Base-by-base conservation (phyloP, 2,797 vertebrate genomes). In the Gymnocypris eckloni region DNA sequence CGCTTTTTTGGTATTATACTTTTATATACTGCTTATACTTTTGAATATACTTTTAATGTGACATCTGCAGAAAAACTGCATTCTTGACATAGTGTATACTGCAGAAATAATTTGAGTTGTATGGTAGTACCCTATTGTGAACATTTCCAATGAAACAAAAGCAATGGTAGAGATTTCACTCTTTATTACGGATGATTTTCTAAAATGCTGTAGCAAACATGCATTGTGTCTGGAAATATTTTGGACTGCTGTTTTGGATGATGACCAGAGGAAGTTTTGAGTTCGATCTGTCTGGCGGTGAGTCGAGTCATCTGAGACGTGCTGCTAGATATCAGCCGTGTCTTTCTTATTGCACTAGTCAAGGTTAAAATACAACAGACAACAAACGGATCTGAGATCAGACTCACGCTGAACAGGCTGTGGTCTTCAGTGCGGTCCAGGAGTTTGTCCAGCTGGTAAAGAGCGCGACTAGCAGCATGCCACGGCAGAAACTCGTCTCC, bases 401-500 rank as follows among this genome's bases (percentile, higher is more conserved):
- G 71, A 79, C 86, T 67, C 97, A 99, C 98, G 90, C 98, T 98
- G 94, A 99, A 99, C 92, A 99, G 93, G 90, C 95, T 97, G 96
- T 99, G 98, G 91, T 95, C 97, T 75, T 99, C 97, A 4, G 97
- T 97, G 90, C 98, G 97, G 94, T 99, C 98, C 95, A 99, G 91
- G 88, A 99, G 96, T 92, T 99, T 99, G 94, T 99, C 98, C 85
- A 99, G 95, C 92, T 98, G 97, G 95, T 99, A 98, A 86, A 99
- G 96, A 54, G 97, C 96, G 73, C 97, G 92, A 92, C 98, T 99
- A 95, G 98, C 97, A 61, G 98, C 95, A 4, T 99, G 98, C 98
- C 98, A 99, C 41, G 98, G 98, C 87, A 99, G 96, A 93, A 99
- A 99, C 94, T 98, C n/a, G n/a, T n/a, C n/a, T n/a, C n/a, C n/a